Evolutionary conservation across 2,113 vertebrate genomes (phyloP).

Genomic region (Hemicordylus capensis): DNA sequence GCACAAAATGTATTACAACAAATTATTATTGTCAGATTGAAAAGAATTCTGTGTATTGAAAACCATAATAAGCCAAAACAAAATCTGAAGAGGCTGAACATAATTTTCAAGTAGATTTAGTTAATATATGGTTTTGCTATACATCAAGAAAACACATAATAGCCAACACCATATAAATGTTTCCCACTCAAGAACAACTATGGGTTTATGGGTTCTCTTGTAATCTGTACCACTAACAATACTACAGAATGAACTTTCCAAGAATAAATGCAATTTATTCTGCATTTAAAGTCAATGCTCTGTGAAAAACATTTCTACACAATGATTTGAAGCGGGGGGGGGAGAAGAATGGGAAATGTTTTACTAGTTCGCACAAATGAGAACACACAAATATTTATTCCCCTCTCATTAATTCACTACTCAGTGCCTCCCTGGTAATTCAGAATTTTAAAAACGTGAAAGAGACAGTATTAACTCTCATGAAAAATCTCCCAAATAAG

Average conservation of each 20-base stretch:
- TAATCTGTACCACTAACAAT: slow-evolving; percentile 23
- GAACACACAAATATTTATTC: background rate
- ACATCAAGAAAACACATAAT: slow-evolving; percentile 11
- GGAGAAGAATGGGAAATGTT: too few species aligned
- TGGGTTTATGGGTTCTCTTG: slow-evolving; percentile 14
- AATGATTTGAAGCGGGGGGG: background rate
- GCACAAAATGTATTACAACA: background rate
- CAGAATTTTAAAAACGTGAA: background rate
- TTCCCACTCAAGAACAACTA: slow-evolving; percentile 6
- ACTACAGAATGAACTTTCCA: slow-evolving; percentile 25
- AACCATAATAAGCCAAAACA: slow-evolving; percentile 22
- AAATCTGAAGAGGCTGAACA: background rate
- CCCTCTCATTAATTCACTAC: background rate
- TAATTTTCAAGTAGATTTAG: slow-evolving; percentile 9
- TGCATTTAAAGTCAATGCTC: slow-evolving; percentile 3
- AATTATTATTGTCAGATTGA: background rate
- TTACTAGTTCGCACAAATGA: background rate
- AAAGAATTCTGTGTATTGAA: slow-evolving; percentile 24
- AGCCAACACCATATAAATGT: slow-evolving; percentile 4
- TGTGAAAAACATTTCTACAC: slow-evolving; percentile 1
- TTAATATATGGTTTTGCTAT: slow-evolving; percentile 7
- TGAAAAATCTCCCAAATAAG: background rate
- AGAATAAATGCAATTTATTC: too few species aligned
- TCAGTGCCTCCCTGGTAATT: slow-evolving; percentile 13
- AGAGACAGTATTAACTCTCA: background rate